Base-by-base conservation (phyloP, 2,113 vertebrate species). In the Mormyrus lacerda region DNA sequence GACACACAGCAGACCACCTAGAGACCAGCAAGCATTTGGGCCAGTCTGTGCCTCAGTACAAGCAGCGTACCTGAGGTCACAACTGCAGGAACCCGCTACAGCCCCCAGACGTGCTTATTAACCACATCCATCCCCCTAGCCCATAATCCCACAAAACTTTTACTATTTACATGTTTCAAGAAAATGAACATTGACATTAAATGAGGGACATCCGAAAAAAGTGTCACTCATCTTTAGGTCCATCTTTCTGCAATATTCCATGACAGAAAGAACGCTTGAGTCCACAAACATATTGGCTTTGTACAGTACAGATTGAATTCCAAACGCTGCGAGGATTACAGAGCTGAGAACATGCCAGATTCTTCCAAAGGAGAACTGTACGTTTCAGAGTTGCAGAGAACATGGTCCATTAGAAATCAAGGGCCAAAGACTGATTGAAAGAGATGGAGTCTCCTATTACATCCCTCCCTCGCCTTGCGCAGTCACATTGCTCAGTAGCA, bases 121-220 rank as follows among this genome's bases (percentile, higher is more conserved):
- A 31, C 5, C 35, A 51, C 69, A 73, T 5, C 24, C 82, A 13
- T 19, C 61, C 55, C 55, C 73, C 6, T 4, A 35, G 42, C 61
- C 61, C 61, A 69, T 53, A 90, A 89, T 45, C 79, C 88, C 42
- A 82, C 83, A 89, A 44, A 69, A 55, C 50, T 45, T 86, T 39
- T 65, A 4, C 61, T 90, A 92, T 88, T 88, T 51, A 86, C 45
- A 86, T 13, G n/a, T 89, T 90, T 90, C 89, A 88, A 89, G 89
- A 91, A 91, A 95, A 95, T 69, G n/a, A 69, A 69, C 61, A 79
- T 79, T 79, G 73, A 69, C 31, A 79, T 79, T 79, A 79, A 19
- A 79, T 17, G 35, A 79, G 35, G 5, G 35, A 79, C 15, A 17
- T 35, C 35, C 65, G 31, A 31, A 61, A 27, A 27, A 27, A 65